These are phyloP conservation scores for Aleiodes leptofemur DNA, from an alignment of 2,888 invertebrate species.

Conservation along the genomic window DNA sequence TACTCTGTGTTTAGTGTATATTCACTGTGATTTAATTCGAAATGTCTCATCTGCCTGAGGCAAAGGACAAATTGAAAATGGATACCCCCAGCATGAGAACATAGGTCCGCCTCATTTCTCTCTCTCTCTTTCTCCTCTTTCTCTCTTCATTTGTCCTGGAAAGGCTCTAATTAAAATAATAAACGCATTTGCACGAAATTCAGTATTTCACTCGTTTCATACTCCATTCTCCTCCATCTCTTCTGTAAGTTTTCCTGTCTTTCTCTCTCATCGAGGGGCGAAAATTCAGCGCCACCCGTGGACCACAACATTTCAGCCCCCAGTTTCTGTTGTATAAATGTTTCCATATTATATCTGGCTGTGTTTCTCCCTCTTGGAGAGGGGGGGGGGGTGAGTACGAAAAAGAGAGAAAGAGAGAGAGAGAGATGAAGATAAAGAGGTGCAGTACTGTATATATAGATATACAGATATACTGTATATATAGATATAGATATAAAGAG, in stretches of 20 bases:
- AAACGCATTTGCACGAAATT: conserved; percentile 64
- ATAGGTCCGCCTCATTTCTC: background rate
- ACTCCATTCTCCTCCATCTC: conserved; percentile 32
- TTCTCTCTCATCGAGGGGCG: conserved; percentile 17
- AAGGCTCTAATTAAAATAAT: conserved; percentile 73
- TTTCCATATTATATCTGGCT: conserved; percentile 66
- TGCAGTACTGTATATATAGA: conserved; percentile 11
- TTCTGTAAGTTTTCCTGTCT: background rate
- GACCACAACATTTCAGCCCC: conserved; percentile 58
- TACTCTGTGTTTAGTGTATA: conserved; percentile 2
- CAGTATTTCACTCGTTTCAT: conserved; percentile 16
- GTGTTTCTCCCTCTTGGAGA: conserved; percentile 12
- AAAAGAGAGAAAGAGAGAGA: conserved; percentile 37
- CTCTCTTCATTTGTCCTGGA: conserved; percentile 55
- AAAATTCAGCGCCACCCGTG: conserved; percentile 48
- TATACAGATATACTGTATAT: conserved; percentile 11
- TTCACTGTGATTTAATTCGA: conserved; percentile 8
- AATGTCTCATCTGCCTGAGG: conserved; percentile 22
- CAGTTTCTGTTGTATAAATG: conserved; percentile 67
- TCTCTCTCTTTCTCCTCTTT: background rate
- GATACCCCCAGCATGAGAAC: conserved; percentile 23
- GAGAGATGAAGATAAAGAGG: conserved; percentile 9
- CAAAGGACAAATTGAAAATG: conserved; percentile 16
- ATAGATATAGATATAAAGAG: conserved; percentile 31
- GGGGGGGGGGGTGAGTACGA: conserved; percentile 11